Evolutionary conservation across 2,888 invertebrate genomes (phyloP).

Genomic region (Helobdella robusta): DNA sequence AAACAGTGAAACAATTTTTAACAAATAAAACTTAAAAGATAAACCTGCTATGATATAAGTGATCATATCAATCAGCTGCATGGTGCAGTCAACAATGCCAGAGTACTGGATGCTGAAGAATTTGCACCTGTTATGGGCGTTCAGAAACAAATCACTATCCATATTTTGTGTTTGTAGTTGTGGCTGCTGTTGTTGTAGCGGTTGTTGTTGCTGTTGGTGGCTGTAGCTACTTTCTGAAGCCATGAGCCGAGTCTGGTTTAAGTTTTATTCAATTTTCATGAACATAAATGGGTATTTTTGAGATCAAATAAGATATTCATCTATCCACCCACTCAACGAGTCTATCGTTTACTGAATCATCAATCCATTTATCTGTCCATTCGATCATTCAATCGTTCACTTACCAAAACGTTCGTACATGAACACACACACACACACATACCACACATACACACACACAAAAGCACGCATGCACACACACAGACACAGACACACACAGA

Average conservation of each 20-base stretch:
- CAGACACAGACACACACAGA: too few relatives aligned
- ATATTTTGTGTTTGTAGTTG: neutral
- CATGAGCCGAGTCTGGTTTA: too few relatives aligned
- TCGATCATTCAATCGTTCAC: too few relatives aligned
- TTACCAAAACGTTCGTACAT: too few relatives aligned
- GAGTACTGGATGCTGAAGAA: slow-evolving; percentile 19
- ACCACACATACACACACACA: neutral
- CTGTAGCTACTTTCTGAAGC: neutral
- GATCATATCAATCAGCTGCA: slow-evolving; percentile 11
- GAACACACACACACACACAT: too few relatives aligned
- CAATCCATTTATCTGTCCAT: too few relatives aligned
- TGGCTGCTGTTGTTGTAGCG: neutral
- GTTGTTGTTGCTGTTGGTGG: neutral
- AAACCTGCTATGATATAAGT: neutral
- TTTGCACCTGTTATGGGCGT: neutral
- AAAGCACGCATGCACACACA: too few relatives aligned
- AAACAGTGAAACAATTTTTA: neutral
- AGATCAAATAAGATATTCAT: too few relatives aligned
- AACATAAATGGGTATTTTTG: too few relatives aligned
- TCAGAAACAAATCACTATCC: neutral
- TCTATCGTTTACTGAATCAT: too few relatives aligned
- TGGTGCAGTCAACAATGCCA: slow-evolving; percentile 19
- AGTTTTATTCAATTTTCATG: too few relatives aligned
- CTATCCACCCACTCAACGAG: neutral
- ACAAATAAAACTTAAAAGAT: neutral